Base-by-base conservation (phyloP, 2,797 vertebrate genomes). In the Protonibea diacanthus region DNA sequence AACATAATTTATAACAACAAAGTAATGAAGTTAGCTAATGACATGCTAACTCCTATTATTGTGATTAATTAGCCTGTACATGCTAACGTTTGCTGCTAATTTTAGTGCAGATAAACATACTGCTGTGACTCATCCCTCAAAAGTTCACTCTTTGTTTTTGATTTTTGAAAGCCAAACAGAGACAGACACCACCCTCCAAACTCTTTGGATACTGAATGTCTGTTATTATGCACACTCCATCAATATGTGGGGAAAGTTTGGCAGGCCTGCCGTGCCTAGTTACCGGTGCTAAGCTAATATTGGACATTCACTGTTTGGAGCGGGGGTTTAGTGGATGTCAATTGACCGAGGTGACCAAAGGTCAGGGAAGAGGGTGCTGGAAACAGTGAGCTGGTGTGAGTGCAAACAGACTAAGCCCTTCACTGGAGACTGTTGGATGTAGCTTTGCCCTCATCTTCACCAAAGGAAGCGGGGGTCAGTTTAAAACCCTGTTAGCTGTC, bases 401-500 rank as follows among this genome's bases (percentile, higher is more conserved):
- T 72, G 55, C 72, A 79, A 79, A 85, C 67, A 70, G 56, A 18
- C 11, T 12, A 44, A 78, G 27, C 29, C 61, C 52, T 52, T 86
- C 45, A 65, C 33, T 64, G 59, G n/a, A 73, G 74, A 40, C 27
- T 52, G 25, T 59, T 66, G 42, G 68, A 76, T 21, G 80, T 17
- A 47, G 14, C 18, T 27, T 42, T 51, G 13, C 27, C 65, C 72
- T 68, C 29, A 38, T 80, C 47, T 47, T 65, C 18, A 76, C 51
- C 58, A 76, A 45, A 66, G 27, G 57, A 74, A 64, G 40, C 0
- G 2, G 45, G 68, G 77, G 75, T 76, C 77, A 74, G 18, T 66
- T 65, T 44, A 60, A 84, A 83, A 42, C 71, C 48, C 56, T 66
- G 55, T 52, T 51, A 52, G 33, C 83, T 69, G 74, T 78, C 78